A percentile compares a stretch with the other conserved stretches of the same genome.
Conservation (phyloP, 2,797 vertebrate genomes). For the Megalops cyprinoides region DNA sequence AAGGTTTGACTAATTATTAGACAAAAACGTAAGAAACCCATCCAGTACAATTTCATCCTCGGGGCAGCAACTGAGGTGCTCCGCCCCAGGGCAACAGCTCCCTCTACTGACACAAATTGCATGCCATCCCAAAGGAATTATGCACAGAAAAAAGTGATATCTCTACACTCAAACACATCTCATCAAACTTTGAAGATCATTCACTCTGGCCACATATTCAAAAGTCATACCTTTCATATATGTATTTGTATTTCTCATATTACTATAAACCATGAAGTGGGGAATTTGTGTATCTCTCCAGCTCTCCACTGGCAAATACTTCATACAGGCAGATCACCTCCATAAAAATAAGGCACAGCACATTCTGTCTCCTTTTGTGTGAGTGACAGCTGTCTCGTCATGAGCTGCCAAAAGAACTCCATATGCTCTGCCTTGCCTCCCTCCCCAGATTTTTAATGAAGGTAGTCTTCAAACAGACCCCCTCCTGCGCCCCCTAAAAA, state of each 20-base stretch:
- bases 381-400: not conserved
- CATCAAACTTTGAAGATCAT: not conserved
- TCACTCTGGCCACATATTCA: not conserved
- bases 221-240: not conserved
- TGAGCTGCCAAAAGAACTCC: not conserved
- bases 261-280: not conserved
- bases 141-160: not conserved
- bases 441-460: not conserved
- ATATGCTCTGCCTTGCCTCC: not conserved
- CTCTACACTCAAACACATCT: not conserved
- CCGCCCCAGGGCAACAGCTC: conserved; percentile 4
- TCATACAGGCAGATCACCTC: not conserved
- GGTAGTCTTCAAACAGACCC: not conserved
- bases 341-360: not conserved
- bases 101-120: conserved; percentile 12
- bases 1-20: conserved; percentile 20
- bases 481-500: not conserved
- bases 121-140: not conserved
- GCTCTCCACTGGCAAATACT: not conserved
- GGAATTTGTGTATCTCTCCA: not conserved
- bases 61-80: not conserved
- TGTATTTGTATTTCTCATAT: not conserved
- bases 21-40: conserved; percentile 9
- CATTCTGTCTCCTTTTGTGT: not conserved
- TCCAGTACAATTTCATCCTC: not conserved